A percentile compares a stretch with the other conserved stretches of the same genome.
phyloP scores from a whole-genome alignment of 2,888 invertebrate species.

The Tinea trinotella region DNA sequence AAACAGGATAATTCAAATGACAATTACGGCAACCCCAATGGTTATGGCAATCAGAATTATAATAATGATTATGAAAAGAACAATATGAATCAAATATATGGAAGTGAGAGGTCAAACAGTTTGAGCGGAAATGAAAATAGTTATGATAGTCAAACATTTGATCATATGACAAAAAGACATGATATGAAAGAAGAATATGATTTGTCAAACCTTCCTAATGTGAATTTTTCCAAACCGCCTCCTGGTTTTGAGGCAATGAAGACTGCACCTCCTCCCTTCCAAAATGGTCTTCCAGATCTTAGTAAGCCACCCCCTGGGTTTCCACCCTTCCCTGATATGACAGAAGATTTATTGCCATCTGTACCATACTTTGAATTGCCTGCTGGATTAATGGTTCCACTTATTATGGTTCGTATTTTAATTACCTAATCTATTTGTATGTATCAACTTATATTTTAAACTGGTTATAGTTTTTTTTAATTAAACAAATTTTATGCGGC shows the following conservation, averaged over 20 bases:
- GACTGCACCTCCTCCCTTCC: slow-evolving; percentile 53
- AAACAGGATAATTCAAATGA: slow-evolving; percentile 39
- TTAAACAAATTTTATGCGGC: too few relatives aligned
- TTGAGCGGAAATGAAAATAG: slow-evolving; percentile 66
- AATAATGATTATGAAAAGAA: too few relatives aligned
- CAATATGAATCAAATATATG: slow-evolving; percentile 51
- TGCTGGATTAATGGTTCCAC: slow-evolving; percentile 97
- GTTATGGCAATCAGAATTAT: slow-evolving; percentile 15
- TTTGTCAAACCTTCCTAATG: slow-evolving; percentile 49
- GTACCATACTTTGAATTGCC: slow-evolving; percentile 97
- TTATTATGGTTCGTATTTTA: slow-evolving; percentile 80
- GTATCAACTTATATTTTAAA: too few relatives aligned
- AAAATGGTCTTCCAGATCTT: slow-evolving; percentile 82
- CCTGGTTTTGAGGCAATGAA: slow-evolving; percentile 54
- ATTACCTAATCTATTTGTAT: not conserved
- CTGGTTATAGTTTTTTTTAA: too few relatives aligned
- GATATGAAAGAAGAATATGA: slow-evolving; percentile 40
- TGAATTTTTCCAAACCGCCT: slow-evolving; percentile 63
- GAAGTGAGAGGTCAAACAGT: slow-evolving; percentile 58
- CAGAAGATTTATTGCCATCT: slow-evolving; percentile 87
- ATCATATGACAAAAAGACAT: slow-evolving; percentile 37
- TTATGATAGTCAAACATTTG: slow-evolving; percentile 60
- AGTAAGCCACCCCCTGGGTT: slow-evolving; percentile 91
- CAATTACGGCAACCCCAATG: slow-evolving; percentile 20
- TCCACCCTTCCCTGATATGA: slow-evolving; percentile 56